Conservation (phyloP, 2,113 vertebrate genomes). For the Stomatorhinus ivindoensis region DNA sequence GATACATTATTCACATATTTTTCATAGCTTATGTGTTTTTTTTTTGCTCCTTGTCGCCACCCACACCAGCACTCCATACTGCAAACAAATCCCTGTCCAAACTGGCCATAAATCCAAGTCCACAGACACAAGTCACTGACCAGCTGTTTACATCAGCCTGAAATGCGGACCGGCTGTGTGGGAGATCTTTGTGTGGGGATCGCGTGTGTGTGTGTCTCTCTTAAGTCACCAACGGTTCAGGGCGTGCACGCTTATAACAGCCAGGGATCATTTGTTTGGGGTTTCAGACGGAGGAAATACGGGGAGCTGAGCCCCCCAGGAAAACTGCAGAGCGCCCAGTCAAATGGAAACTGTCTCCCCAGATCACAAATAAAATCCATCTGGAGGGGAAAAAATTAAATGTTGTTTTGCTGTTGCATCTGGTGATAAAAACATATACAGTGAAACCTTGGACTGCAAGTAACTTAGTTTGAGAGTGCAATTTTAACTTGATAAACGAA, state of each 20-base stretch:
- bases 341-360: neutral
- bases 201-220: neutral
- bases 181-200: neutral
- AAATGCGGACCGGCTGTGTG: neutral
- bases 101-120: neutral
- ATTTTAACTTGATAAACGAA: no score
- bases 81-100: neutral
- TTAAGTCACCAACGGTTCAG: neutral
- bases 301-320: neutral
- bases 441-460: no score
- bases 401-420: neutral
- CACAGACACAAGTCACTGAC: neutral
- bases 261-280: neutral
- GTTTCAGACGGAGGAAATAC: neutral
- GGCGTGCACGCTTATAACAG: neutral
- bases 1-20: neutral
- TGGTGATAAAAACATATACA: neutral
- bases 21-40: neutral
- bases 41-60: neutral
- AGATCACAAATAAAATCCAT: neutral
- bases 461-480: no score
- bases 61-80: neutral
- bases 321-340: neutral
- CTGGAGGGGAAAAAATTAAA: neutral
- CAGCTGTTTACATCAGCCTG: neutral